A percentile compares a stretch with the other conserved stretches of the same genome.
Evolutionary conservation across 2,888 invertebrate genomes (phyloP).

Genomic region (Erebia ligea): DNA sequence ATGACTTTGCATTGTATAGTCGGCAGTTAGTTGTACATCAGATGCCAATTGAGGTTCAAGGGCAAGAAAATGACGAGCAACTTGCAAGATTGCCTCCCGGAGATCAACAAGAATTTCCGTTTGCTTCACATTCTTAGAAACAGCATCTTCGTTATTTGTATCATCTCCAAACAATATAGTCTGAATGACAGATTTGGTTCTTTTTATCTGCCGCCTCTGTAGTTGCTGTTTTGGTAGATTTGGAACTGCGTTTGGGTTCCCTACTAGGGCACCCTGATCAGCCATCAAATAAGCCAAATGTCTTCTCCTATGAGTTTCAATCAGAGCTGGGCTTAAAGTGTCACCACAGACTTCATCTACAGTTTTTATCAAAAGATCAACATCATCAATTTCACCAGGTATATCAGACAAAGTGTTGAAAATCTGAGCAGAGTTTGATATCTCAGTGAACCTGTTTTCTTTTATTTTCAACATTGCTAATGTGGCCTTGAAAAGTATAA

Average conservation of each 20-base stretch:
- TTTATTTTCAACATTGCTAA: conserved; percentile 96
- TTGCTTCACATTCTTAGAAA: conserved; percentile 98
- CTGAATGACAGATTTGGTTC: conserved; percentile 95
- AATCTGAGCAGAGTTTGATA: conserved; percentile 98
- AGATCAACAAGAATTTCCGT: conserved; percentile 99
- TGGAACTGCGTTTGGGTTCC: conserved; percentile 93
- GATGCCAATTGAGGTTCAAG: conserved; percentile 93
- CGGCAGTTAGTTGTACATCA: conserved; percentile 92
- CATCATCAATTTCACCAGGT: conserved; percentile 96
- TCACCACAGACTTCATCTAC: conserved; percentile 87
- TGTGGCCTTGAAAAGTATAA: conserved; percentile 96
- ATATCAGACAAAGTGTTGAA: conserved; percentile 98
- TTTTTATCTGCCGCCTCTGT: conserved; percentile 93
- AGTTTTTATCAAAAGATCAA: conserved; percentile 92
- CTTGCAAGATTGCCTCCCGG: conserved; percentile 95
- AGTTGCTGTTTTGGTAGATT: conserved; percentile 97
- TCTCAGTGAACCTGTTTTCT: conserved; percentile 87
- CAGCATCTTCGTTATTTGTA: conserved; percentile 90
- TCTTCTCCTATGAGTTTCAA: conserved; percentile 94
- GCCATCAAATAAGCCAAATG: conserved; percentile 98
- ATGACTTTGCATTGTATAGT: conserved; percentile 98
- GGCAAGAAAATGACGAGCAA: conserved; percentile 96
- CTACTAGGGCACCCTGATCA: conserved; percentile 96
- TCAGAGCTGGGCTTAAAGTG: conserved; percentile 91
- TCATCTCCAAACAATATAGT: conserved; percentile 93